Conservation (phyloP, 2,797 vertebrate species). For the Chaetodon trifasciatus region DNA sequence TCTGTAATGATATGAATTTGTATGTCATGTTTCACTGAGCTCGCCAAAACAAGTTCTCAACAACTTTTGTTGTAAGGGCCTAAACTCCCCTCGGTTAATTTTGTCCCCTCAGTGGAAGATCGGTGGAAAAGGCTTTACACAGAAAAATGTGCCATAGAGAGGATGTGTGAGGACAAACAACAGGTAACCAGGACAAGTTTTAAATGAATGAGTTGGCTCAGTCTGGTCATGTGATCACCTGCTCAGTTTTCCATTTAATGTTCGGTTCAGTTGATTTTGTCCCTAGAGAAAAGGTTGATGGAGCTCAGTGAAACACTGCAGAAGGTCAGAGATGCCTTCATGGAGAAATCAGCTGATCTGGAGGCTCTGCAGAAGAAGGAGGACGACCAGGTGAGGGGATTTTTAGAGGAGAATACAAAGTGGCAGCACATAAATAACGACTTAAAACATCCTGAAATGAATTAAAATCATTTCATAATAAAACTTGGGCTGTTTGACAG, state of each 20-base stretch:
- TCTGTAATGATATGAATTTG: not conserved
- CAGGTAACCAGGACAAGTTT: conserved; percentile 66
- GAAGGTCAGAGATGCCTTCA: conserved; percentile 74
- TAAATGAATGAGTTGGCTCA: not conserved
- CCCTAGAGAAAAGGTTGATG: conserved; percentile 78
- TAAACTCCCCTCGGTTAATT: not conserved
- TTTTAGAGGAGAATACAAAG: too few relatives aligned
- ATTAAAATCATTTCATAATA: not conserved
- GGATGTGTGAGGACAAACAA: conserved; percentile 83
- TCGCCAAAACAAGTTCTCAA: not conserved
- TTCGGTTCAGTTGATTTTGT: conserved; percentile 78
- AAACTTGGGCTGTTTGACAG: too few relatives aligned
- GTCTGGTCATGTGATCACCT: not conserved
- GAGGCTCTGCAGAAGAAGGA: conserved; percentile 72
- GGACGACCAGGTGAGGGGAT: conserved; percentile 73
- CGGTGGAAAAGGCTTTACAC: conserved; percentile 69
- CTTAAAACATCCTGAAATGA: not conserved
- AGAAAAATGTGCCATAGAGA: conserved; percentile 82
- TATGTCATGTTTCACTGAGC: not conserved
- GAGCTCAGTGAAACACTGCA: conserved; percentile 77
- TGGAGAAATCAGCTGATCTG: conserved; percentile 77
- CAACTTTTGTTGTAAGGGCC: not conserved
- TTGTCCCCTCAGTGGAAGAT: conserved; percentile 52
- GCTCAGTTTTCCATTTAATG: not conserved
- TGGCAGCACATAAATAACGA: not conserved